Evolutionary conservation across 2,888 invertebrate species (phyloP).

Genomic region (Strigamia transsilvanica): DNA sequence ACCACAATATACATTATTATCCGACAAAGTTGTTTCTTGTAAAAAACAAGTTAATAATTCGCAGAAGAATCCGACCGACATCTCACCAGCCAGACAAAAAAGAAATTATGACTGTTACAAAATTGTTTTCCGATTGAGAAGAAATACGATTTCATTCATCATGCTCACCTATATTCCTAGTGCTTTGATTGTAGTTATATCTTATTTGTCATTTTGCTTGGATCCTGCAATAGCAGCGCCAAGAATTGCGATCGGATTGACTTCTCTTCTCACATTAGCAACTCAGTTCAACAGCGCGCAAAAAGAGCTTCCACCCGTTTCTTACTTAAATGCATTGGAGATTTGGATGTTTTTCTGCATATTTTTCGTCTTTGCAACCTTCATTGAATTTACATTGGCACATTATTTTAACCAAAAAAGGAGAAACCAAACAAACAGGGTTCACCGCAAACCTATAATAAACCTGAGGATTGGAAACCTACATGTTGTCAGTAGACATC

Average conservation of each 20-base stretch:
- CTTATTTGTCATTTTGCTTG: constrained; percentile 6
- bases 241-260: not conserved
- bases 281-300: constrained; percentile 9
- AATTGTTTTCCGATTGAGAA: not conserved
- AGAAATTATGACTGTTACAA: not conserved
- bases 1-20: not conserved
- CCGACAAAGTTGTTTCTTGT: not conserved
- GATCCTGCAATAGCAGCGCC: constrained; percentile 4
- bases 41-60: not conserved
- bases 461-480: too few species aligned
- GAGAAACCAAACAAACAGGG: not conserved
- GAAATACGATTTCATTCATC: not conserved
- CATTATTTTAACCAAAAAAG: not conserved
- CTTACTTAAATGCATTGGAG: constrained; percentile 5
- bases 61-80: not conserved
- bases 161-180: not conserved
- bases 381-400: not conserved
- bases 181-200: not conserved
- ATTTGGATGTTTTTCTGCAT: constrained; percentile 27
- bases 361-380: constrained; percentile 1
- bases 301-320: not conserved
- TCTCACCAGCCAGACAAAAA: not conserved
- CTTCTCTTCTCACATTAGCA: constrained; percentile 7
- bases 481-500: too few species aligned
- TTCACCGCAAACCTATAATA: too few species aligned